Evolutionary conservation across 1,140 invertebrate genomes (phyloP), one percentile per base, ranked within the genome.

Genomic region (Drosophila cardini): DNA sequence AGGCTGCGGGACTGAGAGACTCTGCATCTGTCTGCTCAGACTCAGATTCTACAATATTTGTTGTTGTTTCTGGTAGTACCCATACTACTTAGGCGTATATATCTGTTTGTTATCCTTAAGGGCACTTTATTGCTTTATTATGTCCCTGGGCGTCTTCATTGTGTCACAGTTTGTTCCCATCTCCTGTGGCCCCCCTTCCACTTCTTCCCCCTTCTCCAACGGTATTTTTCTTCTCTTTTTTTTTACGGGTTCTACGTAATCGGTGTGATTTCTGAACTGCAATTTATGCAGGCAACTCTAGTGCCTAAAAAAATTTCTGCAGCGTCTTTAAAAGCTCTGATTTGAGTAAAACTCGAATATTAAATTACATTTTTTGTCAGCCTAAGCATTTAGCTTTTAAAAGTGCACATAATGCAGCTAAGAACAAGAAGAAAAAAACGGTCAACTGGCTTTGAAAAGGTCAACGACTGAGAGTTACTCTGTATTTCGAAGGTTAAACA

Each of bases 121-220:
- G 64, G 71, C 75, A 75, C 71, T 81, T 87, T 87, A 87, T 87
- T 87, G 76, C 84, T 87, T 87, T 87, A 87, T 87, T 87, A 87
- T 89, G 83, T 83, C 79, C 53, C 61, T 65, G 53, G 56, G 67
- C 56, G 60, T 76, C 52, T 61, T 72, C 73, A 78, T 72, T 78
- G 68, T 76, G 73, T 76, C 68, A 72, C 18, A 63, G 65, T 48
- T 52, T 42, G 61, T 65, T 61, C 62, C 21, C 26, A 48, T 42
- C 32, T 73, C 9, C 42, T 36, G 30, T 13, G n/a, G 11, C 30
- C 48, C 30, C 18, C 21, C 16, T 36, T 15, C 32, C 8, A 13
- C 13, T 36, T 26, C n/a, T 5, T 30, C 30, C 13, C 30, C 32
- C 3, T 4, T 32, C 13, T 10, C 32, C 21, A 26, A 26, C 21